Percentiles rank a stretch among this genome's conserved stretches.
These are phyloP conservation scores for Campylomormyrus numenius DNA, from an alignment of 2,113 vertebrate genomes.

Conservation along the genomic window DNA sequence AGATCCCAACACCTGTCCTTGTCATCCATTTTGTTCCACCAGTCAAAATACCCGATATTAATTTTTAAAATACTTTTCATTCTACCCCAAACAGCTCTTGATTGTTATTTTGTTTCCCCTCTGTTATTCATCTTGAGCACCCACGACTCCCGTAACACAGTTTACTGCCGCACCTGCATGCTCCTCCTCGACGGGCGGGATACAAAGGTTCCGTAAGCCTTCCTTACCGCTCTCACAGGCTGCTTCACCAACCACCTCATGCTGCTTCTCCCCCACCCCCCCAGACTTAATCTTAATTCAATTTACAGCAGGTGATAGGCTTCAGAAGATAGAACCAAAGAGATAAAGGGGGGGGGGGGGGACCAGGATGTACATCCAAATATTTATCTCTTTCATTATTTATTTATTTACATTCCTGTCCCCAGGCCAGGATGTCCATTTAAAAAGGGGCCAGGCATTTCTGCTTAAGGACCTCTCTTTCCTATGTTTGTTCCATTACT, in stretches of 20 bases:
- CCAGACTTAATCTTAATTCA: conserved; percentile 53
- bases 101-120: not conserved
- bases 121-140: not conserved
- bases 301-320: conserved; percentile 51
- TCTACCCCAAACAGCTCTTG: not conserved
- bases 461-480: not conserved
- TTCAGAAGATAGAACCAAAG: conserved; percentile 41
- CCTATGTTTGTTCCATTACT: not conserved
- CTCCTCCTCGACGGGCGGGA: not conserved
- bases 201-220: not conserved
- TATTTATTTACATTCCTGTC: conserved; percentile 1
- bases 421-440: not conserved
- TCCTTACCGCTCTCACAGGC: not conserved
- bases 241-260: not conserved
- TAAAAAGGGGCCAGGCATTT: not conserved
- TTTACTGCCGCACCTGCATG: not conserved
- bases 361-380: not conserved
- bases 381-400: conserved; percentile 11
- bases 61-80: not conserved
- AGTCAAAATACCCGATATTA: not conserved
- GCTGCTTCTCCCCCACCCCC: not conserved
- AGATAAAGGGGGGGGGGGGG: conserved; percentile 14
- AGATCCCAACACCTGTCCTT: not conserved
- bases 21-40: not conserved
- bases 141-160: not conserved